phyloP scores from a whole-genome alignment of 1,140 invertebrate species.

The Goniozus legneri region DNA sequence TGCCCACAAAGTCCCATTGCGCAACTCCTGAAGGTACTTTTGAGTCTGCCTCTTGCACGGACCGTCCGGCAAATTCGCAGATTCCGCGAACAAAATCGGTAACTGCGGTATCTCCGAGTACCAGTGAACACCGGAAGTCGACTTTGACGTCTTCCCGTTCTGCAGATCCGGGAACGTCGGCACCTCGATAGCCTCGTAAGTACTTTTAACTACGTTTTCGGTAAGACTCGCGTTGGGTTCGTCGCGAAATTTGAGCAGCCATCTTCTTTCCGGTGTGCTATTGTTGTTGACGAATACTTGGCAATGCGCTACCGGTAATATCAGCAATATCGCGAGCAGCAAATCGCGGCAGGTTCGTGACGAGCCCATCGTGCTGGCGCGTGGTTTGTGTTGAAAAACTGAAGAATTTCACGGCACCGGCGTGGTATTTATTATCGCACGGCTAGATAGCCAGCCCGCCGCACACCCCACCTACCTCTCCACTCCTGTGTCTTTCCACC shows the following conservation, averaged over 20 bases:
- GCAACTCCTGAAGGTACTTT: constrained; percentile 25
- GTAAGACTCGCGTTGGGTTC: not conserved
- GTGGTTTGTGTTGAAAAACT: not conserved
- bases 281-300: not conserved
- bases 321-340: not conserved
- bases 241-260: not conserved
- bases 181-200: not conserved
- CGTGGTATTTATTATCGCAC: not conserved
- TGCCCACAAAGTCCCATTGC: constrained; percentile 36
- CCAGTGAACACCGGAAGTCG: constrained; percentile 12
- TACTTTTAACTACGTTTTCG: not conserved
- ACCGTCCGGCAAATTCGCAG: constrained; percentile 21
- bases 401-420: not conserved
- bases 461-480: no score
- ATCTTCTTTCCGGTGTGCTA: not conserved
- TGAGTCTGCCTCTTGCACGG: constrained; percentile 28
- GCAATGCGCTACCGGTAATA: not conserved
- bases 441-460: no score
- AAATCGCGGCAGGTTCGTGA: not conserved
- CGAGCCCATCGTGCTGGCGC: not conserved
- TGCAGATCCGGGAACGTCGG: not conserved
- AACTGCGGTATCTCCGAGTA: constrained; percentile 24
- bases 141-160: not conserved
- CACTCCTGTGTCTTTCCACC: no score
- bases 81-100: constrained; percentile 24